Conservation (phyloP, 1,140 invertebrate species). For the Coboldia fuscipes region DNA sequence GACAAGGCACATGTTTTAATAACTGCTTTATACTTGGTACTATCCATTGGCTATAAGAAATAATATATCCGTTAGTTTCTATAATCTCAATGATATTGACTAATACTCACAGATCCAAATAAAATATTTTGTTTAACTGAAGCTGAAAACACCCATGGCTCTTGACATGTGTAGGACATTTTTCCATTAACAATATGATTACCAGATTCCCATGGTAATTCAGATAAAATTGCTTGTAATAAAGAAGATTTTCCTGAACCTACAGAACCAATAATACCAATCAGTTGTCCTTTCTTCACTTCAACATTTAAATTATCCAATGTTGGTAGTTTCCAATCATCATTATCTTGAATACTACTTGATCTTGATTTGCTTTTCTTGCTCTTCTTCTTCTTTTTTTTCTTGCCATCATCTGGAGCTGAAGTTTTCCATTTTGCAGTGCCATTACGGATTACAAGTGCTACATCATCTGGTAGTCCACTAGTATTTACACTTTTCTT, state of each 20-base stretch:
- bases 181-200: background rate
- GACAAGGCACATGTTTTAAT: conserved; percentile 33
- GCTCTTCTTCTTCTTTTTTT: too few species aligned
- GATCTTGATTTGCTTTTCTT: too few species aligned
- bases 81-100: too few species aligned
- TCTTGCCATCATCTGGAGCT: too few species aligned
- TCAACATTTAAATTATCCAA: conserved; percentile 27
- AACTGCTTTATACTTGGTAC: conserved; percentile 28
- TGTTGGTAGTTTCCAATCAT: conserved; percentile 7
- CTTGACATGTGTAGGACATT: conserved; percentile 4
- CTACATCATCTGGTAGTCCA: background rate
- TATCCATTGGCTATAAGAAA: too few species aligned
- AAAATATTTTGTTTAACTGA: conserved; percentile 47
- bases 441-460: background rate
- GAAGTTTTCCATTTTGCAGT: background rate
- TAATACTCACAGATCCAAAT: conserved; percentile 34
- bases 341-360: too few species aligned
- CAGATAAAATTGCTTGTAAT: conserved; percentile 16
- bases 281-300: conserved; percentile 27
- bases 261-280: conserved; percentile 33
- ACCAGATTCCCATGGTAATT: conserved; percentile 2
- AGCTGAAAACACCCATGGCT: conserved; percentile 24
- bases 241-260: conserved; percentile 29
- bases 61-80: too few species aligned
- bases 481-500: background rate